Evolutionary conservation across 1,140 invertebrate genomes (phyloP).

Genomic region (Maconellicoccus hirsutus): DNA sequence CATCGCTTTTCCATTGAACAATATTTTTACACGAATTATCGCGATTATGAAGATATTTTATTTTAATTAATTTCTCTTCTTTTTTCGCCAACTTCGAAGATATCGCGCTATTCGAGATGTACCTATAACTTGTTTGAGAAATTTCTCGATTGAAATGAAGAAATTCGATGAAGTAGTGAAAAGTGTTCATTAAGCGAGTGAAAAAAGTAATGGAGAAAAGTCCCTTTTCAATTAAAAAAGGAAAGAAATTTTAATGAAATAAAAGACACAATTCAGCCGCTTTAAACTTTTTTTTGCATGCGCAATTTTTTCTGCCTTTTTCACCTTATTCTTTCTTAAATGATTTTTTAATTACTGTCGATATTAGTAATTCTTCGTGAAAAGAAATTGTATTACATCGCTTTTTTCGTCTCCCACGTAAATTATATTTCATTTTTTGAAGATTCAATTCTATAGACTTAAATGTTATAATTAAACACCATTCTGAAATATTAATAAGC

Average conservation of each 20-base stretch:
- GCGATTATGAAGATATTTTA: too few species aligned
- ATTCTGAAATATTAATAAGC: background rate
- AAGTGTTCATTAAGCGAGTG: background rate
- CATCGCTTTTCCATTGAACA: too few species aligned
- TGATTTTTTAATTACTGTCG: slow-evolving; percentile 3
- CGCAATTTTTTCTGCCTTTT: background rate
- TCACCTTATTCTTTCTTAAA: background rate
- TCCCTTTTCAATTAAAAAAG: background rate
- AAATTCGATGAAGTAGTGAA: background rate
- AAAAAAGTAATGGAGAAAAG: background rate
- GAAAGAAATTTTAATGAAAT: background rate
- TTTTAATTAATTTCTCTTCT: too few species aligned
- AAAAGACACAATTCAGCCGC: background rate
- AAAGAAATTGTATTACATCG: background rate
- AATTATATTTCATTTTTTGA: background rate
- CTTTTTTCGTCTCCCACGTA: background rate
- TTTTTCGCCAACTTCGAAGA: too few species aligned
- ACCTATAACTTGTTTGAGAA: background rate
- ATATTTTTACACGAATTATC: too few species aligned
- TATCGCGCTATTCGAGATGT: too few species aligned
- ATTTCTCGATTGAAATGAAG: background rate
- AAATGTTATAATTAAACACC: background rate
- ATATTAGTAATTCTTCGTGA: background rate
- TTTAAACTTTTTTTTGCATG: background rate
- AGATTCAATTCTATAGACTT: background rate